Evolutionary conservation across 2,888 invertebrate genomes (phyloP), one percentile per base, ranked within the genome.

Genomic region (Idaea aversata): DNA sequence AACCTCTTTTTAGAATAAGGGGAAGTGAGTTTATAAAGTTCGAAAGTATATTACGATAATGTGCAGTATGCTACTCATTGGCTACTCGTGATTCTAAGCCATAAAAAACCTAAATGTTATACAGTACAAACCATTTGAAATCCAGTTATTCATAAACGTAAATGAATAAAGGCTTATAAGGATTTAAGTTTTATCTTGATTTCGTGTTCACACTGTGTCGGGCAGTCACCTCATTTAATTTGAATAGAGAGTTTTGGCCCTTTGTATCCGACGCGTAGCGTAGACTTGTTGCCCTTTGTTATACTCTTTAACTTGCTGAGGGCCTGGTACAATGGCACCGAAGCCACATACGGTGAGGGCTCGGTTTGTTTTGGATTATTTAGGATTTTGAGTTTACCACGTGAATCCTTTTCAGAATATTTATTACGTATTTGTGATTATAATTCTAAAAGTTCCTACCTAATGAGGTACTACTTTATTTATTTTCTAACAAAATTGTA

Each of bases 171-270:
- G 67, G 36, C 57, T 58, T n/a, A 16, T 59, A 61, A 38, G 34
- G 63, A 34, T 47, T 59, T 59, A 16, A 59, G 25, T 59, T 25
- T 59, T 59, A 59, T 59, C 59, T 34, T 59, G 59, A 59, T 36
- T 5, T 64, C 62, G 68, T 65, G 68, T 70, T 65, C 67, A 61
- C 61, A 70, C 16, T 25, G 59, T 47, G 36, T 36, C 25, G 25
- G 59, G 61, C 68, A 73, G 69, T 74, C 75, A 78, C 78, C 72
- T 79, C 75, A 80, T 82, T 83, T 79, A 77, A 81, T 81, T 81
- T 77, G 77, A 82, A 83, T 81, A 75, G 77, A 69, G 70, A 72
- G 74, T 75, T 77, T 74, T 68, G 73, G 72, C 69, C 74, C 72
- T 77, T 79, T 79, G 77, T 78, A 70, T 72, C 66, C 69, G 69